Percentiles rank a stretch among this genome's conserved stretches.
Conservation (phyloP, 2,797 vertebrate species). For the Enteromius argenteus region DNA sequence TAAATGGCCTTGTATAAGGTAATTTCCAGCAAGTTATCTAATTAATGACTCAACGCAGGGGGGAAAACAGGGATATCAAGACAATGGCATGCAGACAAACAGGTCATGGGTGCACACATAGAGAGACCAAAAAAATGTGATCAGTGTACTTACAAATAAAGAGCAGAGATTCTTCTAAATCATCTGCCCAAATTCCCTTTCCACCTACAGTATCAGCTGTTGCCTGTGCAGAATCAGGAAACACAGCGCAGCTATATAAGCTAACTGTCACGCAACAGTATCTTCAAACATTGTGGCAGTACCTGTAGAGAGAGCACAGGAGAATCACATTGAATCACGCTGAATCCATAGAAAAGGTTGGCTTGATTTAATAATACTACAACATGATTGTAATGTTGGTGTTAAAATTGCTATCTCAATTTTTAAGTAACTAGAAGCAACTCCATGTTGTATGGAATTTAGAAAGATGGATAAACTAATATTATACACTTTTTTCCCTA, state of each 20-base stretch:
- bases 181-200: not conserved
- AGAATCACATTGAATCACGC: not conserved
- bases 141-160: not conserved
- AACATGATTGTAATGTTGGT: not conserved
- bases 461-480: not conserved
- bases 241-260: not conserved
- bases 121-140: not conserved
- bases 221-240: not conserved
- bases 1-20: not conserved
- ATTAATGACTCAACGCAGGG: not conserved
- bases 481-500: not conserved
- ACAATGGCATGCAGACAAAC: not conserved
- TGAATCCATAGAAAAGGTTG: conserved; percentile 1
- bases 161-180: not conserved
- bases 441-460: not conserved
- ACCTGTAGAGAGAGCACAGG: not conserved
- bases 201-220: not conserved
- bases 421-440: not conserved
- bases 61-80: not conserved
- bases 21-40: not conserved
- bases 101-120: not conserved
- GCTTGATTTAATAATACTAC: not conserved
- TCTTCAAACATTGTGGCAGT: not conserved
- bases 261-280: not conserved
- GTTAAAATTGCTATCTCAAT: not conserved